phyloP scores from a whole-genome alignment of 2,797 vertebrate genomes.

The Lithobates pipiens region DNA sequence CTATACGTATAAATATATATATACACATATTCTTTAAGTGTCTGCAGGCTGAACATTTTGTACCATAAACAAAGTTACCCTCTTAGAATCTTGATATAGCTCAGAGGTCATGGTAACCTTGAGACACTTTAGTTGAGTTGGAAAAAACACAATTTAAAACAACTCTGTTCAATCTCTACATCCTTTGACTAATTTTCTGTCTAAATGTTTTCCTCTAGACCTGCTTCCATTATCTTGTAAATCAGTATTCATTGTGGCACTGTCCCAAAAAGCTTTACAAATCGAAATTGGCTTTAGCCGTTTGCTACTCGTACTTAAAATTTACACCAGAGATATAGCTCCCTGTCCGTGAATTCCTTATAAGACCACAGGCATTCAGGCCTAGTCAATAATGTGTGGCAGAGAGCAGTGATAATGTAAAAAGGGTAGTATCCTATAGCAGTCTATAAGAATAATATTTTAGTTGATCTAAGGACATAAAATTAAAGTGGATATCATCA shows the following conservation, averaged over 20 bases:
- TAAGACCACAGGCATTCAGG: not conserved
- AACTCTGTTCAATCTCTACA: not conserved
- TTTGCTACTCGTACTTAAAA: not conserved
- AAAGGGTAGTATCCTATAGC: not conserved
- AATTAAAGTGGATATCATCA: too few relatives aligned
- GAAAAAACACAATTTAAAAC: conserved; percentile 23
- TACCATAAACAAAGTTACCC: not conserved
- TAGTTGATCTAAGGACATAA: not conserved
- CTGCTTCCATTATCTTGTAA: conserved; percentile 42
- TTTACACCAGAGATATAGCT: not conserved
- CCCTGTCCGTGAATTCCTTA: not conserved
- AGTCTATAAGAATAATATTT: not conserved
- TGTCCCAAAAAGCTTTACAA: conserved; percentile 17
- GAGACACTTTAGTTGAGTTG: conserved; percentile 22
- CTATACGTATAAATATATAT: too few relatives aligned
- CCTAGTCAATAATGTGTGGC: not conserved
- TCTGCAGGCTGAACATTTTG: not conserved
- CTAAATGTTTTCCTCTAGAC: conserved; percentile 38
- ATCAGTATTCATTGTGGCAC: conserved; percentile 27
- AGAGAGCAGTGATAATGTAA: not conserved
- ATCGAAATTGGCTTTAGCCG: not conserved
- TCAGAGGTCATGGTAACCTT: conserved; percentile 28
- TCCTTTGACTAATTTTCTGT: conserved; percentile 40
- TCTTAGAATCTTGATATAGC: not conserved
- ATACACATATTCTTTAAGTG: too few relatives aligned